phyloP scores from a whole-genome alignment of 2,113 vertebrate species.

The Sylvicapra grimmia region DNA sequence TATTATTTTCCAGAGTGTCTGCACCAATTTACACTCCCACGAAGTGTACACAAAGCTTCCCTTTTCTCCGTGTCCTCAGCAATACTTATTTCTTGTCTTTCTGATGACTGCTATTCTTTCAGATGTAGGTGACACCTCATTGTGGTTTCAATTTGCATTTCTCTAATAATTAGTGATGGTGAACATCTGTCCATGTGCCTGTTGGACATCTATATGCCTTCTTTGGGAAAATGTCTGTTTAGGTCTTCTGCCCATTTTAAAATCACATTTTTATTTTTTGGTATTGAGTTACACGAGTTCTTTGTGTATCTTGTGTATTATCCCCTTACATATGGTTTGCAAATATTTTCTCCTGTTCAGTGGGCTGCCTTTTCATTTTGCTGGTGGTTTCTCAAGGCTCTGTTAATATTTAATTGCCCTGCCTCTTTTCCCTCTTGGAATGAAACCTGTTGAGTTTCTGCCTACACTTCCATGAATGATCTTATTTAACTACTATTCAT shows the following conservation, averaged over 20 bases:
- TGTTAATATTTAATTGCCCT: neutral
- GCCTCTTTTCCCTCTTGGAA: neutral
- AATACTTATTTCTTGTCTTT: neutral
- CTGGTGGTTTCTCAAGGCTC: neutral
- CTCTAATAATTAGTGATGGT: neutral
- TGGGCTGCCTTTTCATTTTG: neutral
- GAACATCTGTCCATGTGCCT: neutral
- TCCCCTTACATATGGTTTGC: neutral
- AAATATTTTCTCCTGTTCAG: neutral
- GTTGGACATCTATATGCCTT: neutral
- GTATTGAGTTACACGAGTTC: neutral
- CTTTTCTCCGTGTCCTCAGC: neutral
- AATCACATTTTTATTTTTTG: neutral
- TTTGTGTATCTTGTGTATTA: neutral
- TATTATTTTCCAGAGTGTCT: too few relatives aligned
- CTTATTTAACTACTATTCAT: neutral
- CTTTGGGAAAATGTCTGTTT: neutral
- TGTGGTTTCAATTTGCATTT: neutral
- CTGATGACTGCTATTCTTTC: neutral
- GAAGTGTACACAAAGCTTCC: neutral
- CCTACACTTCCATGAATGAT: neutral
- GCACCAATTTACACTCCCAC: neutral
- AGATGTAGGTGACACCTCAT: neutral
- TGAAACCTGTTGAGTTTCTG: neutral
- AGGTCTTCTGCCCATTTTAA: neutral